Conservation (phyloP, 2,797 vertebrate genomes). For the Intellagama lesueurii region DNA sequence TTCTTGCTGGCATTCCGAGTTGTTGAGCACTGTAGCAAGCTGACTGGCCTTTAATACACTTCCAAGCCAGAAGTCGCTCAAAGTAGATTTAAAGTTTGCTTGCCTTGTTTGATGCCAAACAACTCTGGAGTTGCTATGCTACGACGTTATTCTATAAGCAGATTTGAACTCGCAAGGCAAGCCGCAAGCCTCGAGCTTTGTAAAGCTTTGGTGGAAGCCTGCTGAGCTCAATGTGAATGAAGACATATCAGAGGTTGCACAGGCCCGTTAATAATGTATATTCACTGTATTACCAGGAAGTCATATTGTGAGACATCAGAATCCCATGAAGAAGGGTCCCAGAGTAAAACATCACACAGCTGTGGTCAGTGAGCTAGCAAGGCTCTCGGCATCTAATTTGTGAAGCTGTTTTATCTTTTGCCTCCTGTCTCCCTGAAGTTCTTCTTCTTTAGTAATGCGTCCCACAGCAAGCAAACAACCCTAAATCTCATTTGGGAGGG, state of each 20-base stretch:
- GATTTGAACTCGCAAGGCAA: slow-evolving; percentile 50
- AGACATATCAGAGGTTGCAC: slow-evolving; percentile 44
- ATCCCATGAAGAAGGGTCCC: slow-evolving; percentile 32
- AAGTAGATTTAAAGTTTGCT: slow-evolving; percentile 54
- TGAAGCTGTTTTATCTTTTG: slow-evolving; percentile 41
- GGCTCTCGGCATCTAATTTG: slow-evolving; percentile 44
- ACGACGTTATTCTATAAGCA: slow-evolving; percentile 52
- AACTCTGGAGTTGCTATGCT: slow-evolving; percentile 41
- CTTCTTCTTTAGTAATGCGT: slow-evolving; percentile 45
- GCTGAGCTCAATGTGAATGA: slow-evolving; percentile 30
- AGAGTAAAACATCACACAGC: slow-evolving; percentile 41
- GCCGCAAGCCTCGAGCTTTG: slow-evolving; percentile 36
- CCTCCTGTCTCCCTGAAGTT: slow-evolving; percentile 33
- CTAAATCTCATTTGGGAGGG: slow-evolving; percentile 7
- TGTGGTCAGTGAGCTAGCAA: not conserved
- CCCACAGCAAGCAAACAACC: slow-evolving; percentile 37
- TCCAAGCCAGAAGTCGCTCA: slow-evolving; percentile 50
- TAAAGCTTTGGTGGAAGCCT: slow-evolving; percentile 53
- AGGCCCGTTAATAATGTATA: slow-evolving; percentile 44
- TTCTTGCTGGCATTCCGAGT: slow-evolving; percentile 52
- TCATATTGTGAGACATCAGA: slow-evolving; percentile 58
- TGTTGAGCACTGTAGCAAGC: slow-evolving; percentile 37
- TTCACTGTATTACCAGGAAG: slow-evolving; percentile 39
- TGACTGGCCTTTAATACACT: slow-evolving; percentile 43
- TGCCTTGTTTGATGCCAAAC: slow-evolving; percentile 37